A percentile compares a stretch with the other conserved stretches of the same genome.
Evolutionary conservation across 2,888 invertebrate species (phyloP).

Genomic region (Apamea anceps): DNA sequence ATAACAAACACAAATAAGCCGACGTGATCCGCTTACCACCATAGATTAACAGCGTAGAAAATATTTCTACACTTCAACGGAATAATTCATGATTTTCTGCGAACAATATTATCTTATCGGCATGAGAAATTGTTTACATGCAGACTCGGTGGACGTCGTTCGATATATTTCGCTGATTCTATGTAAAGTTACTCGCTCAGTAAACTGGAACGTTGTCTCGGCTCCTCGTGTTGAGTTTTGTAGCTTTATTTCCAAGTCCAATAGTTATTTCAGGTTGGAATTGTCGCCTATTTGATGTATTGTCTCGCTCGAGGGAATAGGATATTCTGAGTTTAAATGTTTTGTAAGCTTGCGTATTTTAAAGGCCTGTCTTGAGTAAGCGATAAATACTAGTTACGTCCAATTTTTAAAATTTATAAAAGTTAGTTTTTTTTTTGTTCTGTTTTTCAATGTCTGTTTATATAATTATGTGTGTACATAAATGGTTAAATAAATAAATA

Average conservation of each 20-base stretch:
- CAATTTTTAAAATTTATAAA: not conserved
- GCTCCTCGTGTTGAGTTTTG: slow-evolving; percentile 77
- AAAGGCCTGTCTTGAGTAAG: not conserved
- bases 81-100: slow-evolving; percentile 81
- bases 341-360: slow-evolving; percentile 15
- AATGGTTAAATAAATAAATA: too few relatives aligned
- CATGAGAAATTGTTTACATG: slow-evolving; percentile 82
- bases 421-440: too few relatives aligned
- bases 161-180: slow-evolving; percentile 78
- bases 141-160: slow-evolving; percentile 75
- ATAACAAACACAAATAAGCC: slow-evolving; percentile 89
- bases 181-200: slow-evolving; percentile 72
- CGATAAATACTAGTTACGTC: not conserved
- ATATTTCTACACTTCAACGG: slow-evolving; percentile 79
- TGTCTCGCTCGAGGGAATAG: slow-evolving; percentile 31
- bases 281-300: slow-evolving; percentile 61
- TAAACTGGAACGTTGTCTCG: slow-evolving; percentile 71
- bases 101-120: slow-evolving; percentile 81
- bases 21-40: slow-evolving; percentile 89
- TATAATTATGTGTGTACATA: too few relatives aligned
- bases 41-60: slow-evolving; percentile 84
- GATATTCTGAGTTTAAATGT: slow-evolving; percentile 23
- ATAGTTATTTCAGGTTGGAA: slow-evolving; percentile 66
- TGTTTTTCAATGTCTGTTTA: too few relatives aligned
- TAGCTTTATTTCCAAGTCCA: slow-evolving; percentile 73